Evolutionary conservation across 1,140 invertebrate genomes (phyloP).

Genomic region (Tigriopus japonicus): DNA sequence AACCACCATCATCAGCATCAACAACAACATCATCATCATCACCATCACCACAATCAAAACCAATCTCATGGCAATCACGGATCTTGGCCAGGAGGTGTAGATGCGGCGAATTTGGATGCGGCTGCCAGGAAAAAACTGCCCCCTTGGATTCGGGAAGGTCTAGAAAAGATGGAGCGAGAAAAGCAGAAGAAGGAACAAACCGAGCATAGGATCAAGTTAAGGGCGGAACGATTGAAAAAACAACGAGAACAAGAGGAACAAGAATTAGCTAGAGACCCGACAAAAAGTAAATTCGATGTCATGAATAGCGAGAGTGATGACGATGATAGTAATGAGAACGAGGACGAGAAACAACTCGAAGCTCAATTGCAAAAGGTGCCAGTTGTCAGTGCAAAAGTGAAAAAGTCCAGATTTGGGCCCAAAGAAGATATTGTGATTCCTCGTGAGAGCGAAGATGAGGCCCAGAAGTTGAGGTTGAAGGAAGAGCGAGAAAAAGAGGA

Average conservation of each 20-base stretch:
- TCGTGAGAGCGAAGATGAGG: not conserved
- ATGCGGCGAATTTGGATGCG: constrained; percentile 41
- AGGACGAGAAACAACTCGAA: constrained; percentile 36
- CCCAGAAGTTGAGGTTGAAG: too few relatives aligned
- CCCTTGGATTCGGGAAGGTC: constrained; percentile 83
- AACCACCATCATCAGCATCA: not conserved
- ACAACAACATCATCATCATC: not conserved
- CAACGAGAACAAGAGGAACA: constrained; percentile 17
- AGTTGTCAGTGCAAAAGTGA: too few relatives aligned
- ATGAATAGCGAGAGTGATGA: constrained; percentile 37
- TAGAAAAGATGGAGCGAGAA: constrained; percentile 93
- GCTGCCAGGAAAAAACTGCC: constrained; percentile 74
- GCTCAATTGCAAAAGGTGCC: constrained; percentile 23
- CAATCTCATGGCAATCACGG: not conserved
- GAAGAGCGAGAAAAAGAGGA: not conserved
- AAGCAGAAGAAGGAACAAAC: constrained; percentile 69
- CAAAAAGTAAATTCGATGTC: constrained; percentile 1
- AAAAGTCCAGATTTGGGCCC: not conserved
- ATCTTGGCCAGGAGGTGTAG: not conserved
- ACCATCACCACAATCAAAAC: not conserved
- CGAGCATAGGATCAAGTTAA: constrained; percentile 21
- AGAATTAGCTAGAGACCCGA: constrained; percentile 17
- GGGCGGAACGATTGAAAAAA: constrained; percentile 18
- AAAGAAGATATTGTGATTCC: too few relatives aligned
- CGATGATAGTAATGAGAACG: constrained; percentile 39